Evolutionary conservation across 1,140 invertebrate genomes (phyloP).

Genomic region (Zaprionus lachaisei): DNA sequence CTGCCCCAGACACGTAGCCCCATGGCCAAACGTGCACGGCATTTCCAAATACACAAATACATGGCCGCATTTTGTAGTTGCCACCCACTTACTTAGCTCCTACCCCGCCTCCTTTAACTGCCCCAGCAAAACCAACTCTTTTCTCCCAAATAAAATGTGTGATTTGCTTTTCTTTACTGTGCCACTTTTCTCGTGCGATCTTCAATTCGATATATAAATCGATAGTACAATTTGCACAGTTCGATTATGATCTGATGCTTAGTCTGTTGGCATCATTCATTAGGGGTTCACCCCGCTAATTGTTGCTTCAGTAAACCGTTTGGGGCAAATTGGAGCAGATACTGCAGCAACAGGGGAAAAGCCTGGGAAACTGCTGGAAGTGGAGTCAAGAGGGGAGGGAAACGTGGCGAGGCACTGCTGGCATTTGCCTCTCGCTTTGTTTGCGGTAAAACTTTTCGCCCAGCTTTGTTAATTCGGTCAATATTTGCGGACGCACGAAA

Average conservation of each 20-base stretch:
- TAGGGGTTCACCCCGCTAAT: conserved; percentile 16
- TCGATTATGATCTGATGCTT: conserved; percentile 16
- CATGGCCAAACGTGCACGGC: conserved; percentile 72
- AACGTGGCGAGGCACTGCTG: background rate
- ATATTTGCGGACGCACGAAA: conserved; percentile 82
- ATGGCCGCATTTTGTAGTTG: conserved; percentile 71
- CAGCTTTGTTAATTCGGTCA: conserved; percentile 81
- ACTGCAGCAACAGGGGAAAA: background rate
- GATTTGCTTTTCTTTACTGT: conserved; percentile 39
- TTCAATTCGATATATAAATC: conserved; percentile 46
- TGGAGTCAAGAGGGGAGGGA: background rate
- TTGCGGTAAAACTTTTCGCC: conserved; percentile 65
- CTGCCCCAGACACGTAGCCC: conserved; percentile 70
- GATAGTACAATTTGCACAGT: conserved; percentile 37
- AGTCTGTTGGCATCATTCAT: conserved; percentile 13
- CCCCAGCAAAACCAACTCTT: background rate
- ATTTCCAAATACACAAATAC: conserved; percentile 75
- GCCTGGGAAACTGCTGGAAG: background rate
- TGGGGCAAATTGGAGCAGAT: background rate
- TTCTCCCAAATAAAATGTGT: conserved; percentile 45
- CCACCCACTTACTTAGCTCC: conserved; percentile 50
- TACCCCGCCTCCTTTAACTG: background rate
- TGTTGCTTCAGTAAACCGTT: conserved; percentile 21
- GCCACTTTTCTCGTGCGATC: conserved; percentile 26
- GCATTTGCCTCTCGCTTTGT: conserved; percentile 55